phyloP scores from a whole-genome alignment of 1,140 invertebrate species.

The Tyrophagus putrescentiae region DNA sequence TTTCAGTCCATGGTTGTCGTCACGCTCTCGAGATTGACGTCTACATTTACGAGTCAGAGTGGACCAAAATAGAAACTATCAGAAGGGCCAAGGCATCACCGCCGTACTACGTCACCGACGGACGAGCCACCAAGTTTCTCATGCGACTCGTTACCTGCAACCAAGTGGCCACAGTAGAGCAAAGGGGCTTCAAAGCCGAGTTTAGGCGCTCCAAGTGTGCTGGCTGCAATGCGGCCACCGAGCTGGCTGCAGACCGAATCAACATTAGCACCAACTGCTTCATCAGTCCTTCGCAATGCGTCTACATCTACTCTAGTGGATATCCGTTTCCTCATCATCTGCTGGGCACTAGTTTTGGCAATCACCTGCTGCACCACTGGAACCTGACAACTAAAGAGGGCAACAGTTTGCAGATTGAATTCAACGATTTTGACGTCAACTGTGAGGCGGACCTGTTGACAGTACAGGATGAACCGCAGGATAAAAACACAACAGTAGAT shows the following conservation, averaged over 20 bases:
- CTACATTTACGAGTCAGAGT: background rate
- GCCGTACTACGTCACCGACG: conserved; percentile 28
- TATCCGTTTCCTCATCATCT: conserved; percentile 29
- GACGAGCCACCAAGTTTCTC: conserved; percentile 23
- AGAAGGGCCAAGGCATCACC: conserved; percentile 25
- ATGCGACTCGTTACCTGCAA: conserved; percentile 28
- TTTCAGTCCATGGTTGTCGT: conserved; percentile 26
- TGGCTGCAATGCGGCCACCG: conserved; percentile 24
- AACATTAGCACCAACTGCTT: conserved; percentile 25
- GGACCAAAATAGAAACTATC: conserved; percentile 24
- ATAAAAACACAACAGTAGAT: conserved; percentile 19
- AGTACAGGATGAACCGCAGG: conserved; percentile 8
- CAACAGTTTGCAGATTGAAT: conserved; percentile 25
- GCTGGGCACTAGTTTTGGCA: conserved; percentile 16
- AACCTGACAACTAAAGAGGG: conserved; percentile 17
- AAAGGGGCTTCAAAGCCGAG: conserved; percentile 27
- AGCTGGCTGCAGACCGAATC: conserved; percentile 4
- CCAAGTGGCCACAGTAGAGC: conserved; percentile 21
- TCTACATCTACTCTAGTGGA: conserved; percentile 28
- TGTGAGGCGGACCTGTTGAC: conserved; percentile 25
- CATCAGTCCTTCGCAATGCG: conserved; percentile 22
- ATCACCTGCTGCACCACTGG: conserved; percentile 26
- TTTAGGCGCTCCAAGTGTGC: conserved; percentile 27
- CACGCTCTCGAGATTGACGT: conserved; percentile 23
- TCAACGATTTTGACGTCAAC: conserved; percentile 29